These are phyloP conservation scores for Okamejei kenojei DNA, from an alignment of 2,797 vertebrate genomes.

Conservation along the genomic window DNA sequence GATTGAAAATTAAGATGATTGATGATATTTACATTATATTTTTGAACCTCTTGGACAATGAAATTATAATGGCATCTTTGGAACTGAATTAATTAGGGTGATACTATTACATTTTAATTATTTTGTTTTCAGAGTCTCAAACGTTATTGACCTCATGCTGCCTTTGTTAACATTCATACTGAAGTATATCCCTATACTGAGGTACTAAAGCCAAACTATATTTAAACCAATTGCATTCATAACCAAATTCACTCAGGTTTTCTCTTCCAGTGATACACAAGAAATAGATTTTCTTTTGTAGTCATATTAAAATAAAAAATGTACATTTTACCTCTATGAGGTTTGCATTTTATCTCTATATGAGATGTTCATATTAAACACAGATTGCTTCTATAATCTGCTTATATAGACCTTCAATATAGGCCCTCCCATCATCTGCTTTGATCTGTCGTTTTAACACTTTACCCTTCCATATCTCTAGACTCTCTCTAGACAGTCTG, in stretches of 20 bases:
- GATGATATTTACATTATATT: background rate
- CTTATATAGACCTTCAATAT: too few relatives aligned
- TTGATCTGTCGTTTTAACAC: too few relatives aligned
- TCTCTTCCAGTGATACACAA: too few relatives aligned
- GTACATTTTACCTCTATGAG: too few relatives aligned
- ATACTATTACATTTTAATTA: background rate
- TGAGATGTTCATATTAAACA: too few relatives aligned
- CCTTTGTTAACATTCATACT: background rate
- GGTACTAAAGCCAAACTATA: background rate
- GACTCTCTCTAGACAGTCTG: too few relatives aligned
- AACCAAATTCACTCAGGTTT: background rate
- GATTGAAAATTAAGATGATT: slow-evolving; percentile 4
- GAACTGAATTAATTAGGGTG: background rate
- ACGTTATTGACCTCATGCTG: background rate
- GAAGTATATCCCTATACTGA: too few relatives aligned
- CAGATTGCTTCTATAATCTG: too few relatives aligned
- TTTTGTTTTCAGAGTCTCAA: background rate
- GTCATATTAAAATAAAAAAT: too few relatives aligned
- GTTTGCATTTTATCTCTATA: too few relatives aligned
- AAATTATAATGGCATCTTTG: background rate
- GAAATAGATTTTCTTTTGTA: background rate
- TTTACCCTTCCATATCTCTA: too few relatives aligned
- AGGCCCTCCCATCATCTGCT: too few relatives aligned
- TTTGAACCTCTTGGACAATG: slow-evolving; percentile 12
- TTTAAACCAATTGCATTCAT: background rate